Evolutionary conservation across 2,113 vertebrate genomes (phyloP), one percentile per base, ranked within the genome.

Genomic region (Manacus vitellinus): DNA sequence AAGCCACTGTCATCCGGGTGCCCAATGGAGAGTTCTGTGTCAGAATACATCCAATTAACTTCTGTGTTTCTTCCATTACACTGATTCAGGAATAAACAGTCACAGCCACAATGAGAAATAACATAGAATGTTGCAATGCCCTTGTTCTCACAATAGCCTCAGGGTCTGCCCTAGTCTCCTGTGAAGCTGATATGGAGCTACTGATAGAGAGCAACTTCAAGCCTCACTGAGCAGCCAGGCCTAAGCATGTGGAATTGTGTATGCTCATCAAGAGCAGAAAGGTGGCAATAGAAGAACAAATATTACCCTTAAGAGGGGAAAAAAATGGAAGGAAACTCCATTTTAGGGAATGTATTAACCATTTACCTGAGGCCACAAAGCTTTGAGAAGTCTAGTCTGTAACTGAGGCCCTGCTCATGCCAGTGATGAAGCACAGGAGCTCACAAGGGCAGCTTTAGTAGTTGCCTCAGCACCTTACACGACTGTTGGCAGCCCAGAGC

Each of bases 381-480:
- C 54, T 94, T 82, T 85, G 43, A 61, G 65, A 84, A 66, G 37
- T 15, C 70, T 49, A 22, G 37, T 66, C 44, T 78, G 33, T 67
- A 75, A 39, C 0, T 75, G 65, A 91, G 61, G 37, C 58, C 35
- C 33, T 49, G n/a, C 14, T 91, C 21, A 28, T 3, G 13, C 22
- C 52, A 37, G 16, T 0, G 1, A 4, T 25, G 81, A 85, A 61
- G 31, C 44, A 46, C 0, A 0, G 49, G 37, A 85, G 43, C 31
- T 79, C 65, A 65, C 0, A 1, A 87, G 31, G 56, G 28, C 31
- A 88, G 30, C 74, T 80, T 35, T 8, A 66, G 55, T 2, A 63
- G 31, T 68, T 94, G 55, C 10, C 55, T 90, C 54, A 66, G 81
- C 55, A 43, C 39, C 35, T 46, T 62, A 31, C 70, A 46, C 55